A percentile compares a stretch with the other conserved stretches of the same genome.
Conservation (phyloP, 2,888 invertebrate species). For the Diploptera punctata region DNA sequence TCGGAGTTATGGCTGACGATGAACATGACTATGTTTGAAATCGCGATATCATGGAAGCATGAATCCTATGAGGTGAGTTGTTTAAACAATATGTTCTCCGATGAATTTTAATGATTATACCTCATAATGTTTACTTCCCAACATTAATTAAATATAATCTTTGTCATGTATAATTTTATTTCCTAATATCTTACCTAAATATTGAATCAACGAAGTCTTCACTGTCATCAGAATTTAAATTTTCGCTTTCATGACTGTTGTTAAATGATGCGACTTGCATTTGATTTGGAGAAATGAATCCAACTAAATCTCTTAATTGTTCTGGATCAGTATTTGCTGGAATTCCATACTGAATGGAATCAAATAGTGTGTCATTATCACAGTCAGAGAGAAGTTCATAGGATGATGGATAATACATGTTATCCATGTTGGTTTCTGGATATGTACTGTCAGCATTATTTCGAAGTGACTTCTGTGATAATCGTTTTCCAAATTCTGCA, state of each 20-base stretch:
- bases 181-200: neutral
- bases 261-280: neutral
- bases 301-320: neutral
- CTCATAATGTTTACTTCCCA: no score
- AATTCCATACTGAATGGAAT: neutral
- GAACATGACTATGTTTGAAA: no score
- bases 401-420: constrained; percentile 1
- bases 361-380: neutral
- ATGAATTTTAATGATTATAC: no score
- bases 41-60: no score
- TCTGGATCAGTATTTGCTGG: neutral
- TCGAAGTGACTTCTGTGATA: neutral
- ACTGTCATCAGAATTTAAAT: neutral
- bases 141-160: no score
- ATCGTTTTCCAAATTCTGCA: neutral
- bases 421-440: neutral
- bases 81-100: no score
- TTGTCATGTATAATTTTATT: no score
- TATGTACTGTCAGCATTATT: neutral
- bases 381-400: constrained; percentile 9
- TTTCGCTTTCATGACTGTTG: neutral
- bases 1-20: no score
- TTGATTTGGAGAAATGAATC: neutral
- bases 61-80: no score
- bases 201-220: constrained; percentile 2